A percentile compares a stretch with the other conserved stretches of the same genome.
phyloP scores from a whole-genome alignment of 2,113 vertebrate genomes.

The Sterrhoptilus dennistouni region DNA sequence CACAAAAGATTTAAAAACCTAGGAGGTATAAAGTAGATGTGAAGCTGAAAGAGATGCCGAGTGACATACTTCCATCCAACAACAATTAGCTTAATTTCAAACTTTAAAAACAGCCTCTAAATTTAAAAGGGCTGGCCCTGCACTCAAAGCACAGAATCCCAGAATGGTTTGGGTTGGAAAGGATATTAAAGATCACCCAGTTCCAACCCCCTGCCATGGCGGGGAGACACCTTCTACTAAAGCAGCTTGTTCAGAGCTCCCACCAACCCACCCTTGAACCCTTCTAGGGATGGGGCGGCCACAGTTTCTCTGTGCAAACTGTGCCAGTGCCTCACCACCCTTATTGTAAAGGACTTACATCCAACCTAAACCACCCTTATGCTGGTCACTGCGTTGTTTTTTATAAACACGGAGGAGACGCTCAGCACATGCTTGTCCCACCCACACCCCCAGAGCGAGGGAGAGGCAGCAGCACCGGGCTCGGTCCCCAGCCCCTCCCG shows the following conservation, averaged over 20 bases:
- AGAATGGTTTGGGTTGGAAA: accelerated
- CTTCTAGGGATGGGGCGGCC: not conserved
- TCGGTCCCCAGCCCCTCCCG: not conserved
- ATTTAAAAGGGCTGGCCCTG: not conserved
- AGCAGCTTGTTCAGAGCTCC: not conserved
- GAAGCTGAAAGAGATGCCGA: not conserved
- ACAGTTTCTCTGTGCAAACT: not conserved
- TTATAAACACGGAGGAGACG: accelerated
- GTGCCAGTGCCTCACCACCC: not conserved
- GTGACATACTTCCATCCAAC: not conserved
- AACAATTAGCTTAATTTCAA: not conserved
- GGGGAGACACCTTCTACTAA: not conserved
- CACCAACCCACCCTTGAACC: accelerated
- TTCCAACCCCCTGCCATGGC: no score
- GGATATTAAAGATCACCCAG: not conserved
- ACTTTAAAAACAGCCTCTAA: not conserved
- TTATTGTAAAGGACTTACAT: accelerated
- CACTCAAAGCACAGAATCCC: not conserved
- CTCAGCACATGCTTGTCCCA: not conserved
- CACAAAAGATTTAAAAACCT: not conserved
- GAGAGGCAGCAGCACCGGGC: not conserved
- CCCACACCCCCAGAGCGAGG: accelerated
- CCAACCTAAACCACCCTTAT: accelerated
- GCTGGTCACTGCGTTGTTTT: accelerated
- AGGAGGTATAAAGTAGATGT: accelerated